Base-by-base conservation (phyloP, 2,113 vertebrate species). In the Aramus guarauna region DNA sequence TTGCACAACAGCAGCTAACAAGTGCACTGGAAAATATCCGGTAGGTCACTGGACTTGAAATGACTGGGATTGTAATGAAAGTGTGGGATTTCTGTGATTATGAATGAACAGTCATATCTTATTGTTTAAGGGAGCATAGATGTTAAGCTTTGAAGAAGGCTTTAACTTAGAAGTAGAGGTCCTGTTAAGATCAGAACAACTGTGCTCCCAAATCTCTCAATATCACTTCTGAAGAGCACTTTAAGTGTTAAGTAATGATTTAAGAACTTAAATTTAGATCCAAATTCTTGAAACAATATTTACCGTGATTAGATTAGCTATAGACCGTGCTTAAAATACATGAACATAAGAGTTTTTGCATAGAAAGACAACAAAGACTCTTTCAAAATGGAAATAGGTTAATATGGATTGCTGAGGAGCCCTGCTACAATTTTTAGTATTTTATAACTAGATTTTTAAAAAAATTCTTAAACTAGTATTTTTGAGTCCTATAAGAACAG, bases 1-100 rank as follows among this genome's bases (percentile, higher is more conserved):
- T 99, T 95, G 98, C 98, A 79, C 98, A 98, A 47, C 98, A 98
- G 68, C 99, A 99, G 95, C 97, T 99, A 80, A 96, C 97, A 32
- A 96, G 45, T 4, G 99, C 99, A 34, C 91, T 99, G 95, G 95
- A 98, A 87, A 98, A 97, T 90, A 99, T 99, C 95, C 97, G 98
- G 99, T 99, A 94, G 93, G 98, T 92, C 21, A 43, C 26, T 26
- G 64, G 50, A 14, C 53, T 55, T 53, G 62, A 82, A 79, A 55
- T 73, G 39, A 24, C 5, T 32, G 23, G n/a, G 23, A 4, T 5
- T 50, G 9, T 39, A 79, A 62, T 62, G 55, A 59, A 90, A 63
- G 26, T 17, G 11, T 53, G 32, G 12, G 34, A 23, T 87, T 93
- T 80, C 53, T 80, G 6, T 69, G 32, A 39, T 53, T 56, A 22